Conservation (phyloP, 2,797 vertebrate species). For the Thalassophryne amazonica region DNA sequence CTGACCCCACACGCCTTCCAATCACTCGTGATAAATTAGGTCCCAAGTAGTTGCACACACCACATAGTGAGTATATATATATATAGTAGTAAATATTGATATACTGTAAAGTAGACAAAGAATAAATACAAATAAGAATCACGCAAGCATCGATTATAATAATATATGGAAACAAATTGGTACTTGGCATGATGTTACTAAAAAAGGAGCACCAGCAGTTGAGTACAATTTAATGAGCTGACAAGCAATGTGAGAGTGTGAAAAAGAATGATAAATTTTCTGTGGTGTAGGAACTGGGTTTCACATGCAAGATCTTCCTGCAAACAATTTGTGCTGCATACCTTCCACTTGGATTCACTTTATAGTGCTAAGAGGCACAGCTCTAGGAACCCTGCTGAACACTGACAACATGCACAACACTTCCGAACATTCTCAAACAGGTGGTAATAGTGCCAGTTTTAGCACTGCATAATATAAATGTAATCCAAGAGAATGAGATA, state of each 20-base stretch:
- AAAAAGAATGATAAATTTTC: slow-evolving; percentile 1
- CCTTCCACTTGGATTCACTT: no score
- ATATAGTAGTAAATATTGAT: no score
- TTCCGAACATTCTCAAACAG: background rate
- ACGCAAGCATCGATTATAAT: background rate
- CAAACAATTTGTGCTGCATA: no score
- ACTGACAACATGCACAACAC: no score
- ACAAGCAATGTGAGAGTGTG: background rate
- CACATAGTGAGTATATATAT: background rate
- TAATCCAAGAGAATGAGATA: no score
- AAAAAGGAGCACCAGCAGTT: background rate
- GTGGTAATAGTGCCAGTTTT: background rate
- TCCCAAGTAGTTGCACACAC: slow-evolving; percentile 5
- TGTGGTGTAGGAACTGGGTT: background rate
- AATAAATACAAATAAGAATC: background rate
- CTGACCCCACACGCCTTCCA: slow-evolving; percentile 35
- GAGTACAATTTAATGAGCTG: slow-evolving; percentile 6
- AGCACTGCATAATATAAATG: slow-evolving; percentile 15
- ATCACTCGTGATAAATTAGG: slow-evolving; percentile 44
- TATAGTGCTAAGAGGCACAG: no score
- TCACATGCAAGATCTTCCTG: background rate
- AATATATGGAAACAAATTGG: background rate
- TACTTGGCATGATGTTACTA: background rate
- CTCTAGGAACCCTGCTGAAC: no score
- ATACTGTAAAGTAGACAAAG: no score